Conservation (phyloP, 2,797 vertebrate genomes). For the Myotis myotis region DNA sequence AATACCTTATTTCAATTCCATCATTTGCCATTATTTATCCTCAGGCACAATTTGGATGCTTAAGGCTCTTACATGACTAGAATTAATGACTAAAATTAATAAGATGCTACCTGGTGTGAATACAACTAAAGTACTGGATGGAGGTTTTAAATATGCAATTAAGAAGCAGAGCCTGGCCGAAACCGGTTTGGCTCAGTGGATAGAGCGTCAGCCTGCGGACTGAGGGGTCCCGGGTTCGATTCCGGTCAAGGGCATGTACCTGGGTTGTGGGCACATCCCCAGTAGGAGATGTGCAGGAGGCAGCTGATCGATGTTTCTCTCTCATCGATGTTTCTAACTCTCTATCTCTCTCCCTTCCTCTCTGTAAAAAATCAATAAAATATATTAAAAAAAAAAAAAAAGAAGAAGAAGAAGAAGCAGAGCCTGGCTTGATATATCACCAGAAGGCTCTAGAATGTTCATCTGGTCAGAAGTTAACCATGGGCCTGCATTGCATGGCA, state of each 20-base stretch:
- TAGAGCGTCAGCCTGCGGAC: too few relatives aligned
- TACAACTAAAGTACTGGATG: not conserved
- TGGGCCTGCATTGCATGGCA: not conserved
- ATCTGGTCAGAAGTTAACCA: not conserved
- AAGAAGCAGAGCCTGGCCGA: not conserved
- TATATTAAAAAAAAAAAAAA: too few relatives aligned
- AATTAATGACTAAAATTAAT: slow-evolving; percentile 1
- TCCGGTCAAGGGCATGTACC: too few relatives aligned
- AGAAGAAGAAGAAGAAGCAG: not conserved
- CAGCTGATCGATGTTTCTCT: too few relatives aligned
- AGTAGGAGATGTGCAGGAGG: too few relatives aligned
- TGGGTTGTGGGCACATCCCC: too few relatives aligned
- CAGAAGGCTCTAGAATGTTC: not conserved
- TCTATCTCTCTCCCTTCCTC: too few relatives aligned
- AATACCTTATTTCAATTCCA: not conserved
- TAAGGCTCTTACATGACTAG: not conserved
- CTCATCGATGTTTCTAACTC: too few relatives aligned
- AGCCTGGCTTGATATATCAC: not conserved
- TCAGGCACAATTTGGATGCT: not conserved
- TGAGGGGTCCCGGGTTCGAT: too few relatives aligned
- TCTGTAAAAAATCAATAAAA: too few relatives aligned
- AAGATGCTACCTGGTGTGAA: not conserved
- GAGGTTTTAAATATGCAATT: slow-evolving; percentile 19
- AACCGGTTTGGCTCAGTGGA: too few relatives aligned
- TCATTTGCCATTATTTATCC: not conserved